Conservation (phyloP, 2,113 vertebrate species). For the Tragelaphus imberbis region DNA sequence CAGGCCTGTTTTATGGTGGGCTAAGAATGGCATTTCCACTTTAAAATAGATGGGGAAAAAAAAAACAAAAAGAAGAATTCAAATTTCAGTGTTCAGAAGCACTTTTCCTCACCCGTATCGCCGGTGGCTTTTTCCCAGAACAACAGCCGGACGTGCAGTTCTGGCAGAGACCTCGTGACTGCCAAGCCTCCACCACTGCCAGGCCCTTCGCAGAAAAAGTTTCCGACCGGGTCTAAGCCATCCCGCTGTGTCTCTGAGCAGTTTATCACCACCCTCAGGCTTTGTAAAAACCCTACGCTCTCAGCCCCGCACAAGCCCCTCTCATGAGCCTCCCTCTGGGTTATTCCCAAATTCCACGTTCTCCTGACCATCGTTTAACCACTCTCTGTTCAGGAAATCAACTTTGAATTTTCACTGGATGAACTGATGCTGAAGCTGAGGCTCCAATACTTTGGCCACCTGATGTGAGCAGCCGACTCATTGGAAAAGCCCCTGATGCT, state of each 20-base stretch:
- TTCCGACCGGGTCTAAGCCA: fast-evolving
- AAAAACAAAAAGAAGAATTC: not conserved
- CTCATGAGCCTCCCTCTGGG: fast-evolving
- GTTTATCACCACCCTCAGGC: fast-evolving
- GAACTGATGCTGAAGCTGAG: not conserved
- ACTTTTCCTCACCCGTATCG: fast-evolving
- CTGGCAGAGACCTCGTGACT: fast-evolving
- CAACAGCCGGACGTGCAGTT: fast-evolving
- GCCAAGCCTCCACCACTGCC: fast-evolving
- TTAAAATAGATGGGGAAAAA: not conserved
- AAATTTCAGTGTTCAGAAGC: not conserved
- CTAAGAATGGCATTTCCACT: not conserved
- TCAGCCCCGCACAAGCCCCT: fast-evolving
- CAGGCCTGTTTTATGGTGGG: not conserved
- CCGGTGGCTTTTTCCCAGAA: fast-evolving
- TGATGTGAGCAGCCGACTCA: not conserved
- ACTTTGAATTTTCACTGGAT: not conserved
- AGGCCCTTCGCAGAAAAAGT: not conserved
- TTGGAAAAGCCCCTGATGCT: not conserved
- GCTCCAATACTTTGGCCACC: not conserved
- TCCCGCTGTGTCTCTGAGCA: not conserved
- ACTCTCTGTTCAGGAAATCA: not conserved
- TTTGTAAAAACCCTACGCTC: fast-evolving
- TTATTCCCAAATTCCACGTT: not conserved
- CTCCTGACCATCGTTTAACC: not conserved